Base-by-base conservation (phyloP, 1,140 invertebrate genomes). In the Drosophila chauvacae region DNA sequence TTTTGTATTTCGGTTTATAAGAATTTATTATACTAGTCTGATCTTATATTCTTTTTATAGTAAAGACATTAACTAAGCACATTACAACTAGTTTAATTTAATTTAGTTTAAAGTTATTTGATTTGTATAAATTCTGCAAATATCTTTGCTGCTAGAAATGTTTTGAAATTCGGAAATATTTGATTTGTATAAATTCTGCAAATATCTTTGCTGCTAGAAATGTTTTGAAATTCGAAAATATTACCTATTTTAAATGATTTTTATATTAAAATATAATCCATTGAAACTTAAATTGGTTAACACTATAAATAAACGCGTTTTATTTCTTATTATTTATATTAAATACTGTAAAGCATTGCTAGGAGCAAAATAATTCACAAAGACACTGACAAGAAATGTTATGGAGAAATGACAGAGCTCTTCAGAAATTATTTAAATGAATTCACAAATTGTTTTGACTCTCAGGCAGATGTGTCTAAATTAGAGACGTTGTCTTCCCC, bases 391-490 rank as follows among this genome's bases (percentile, higher is more conserved):
- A 10, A 26, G 7, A 1, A 33, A 50, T 13, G 30, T 16, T 30
- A 50, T 13, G 7, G 7, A 30, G 3, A 33, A 33, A 18, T 4
- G 3, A 11, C 10, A 13, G 13, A 35, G 11, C n/a, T 55, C 13
- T n/a, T 55, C 0, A 6, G 4, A 23, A 37, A 10, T 16, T 55
- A 37, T 55, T 37, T 23, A 37, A 37, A 37, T 37, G 4, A 37
- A 16, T 55, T 37, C 7, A 23, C 33, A 37, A 37, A 23, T 37
- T 23, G 14, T 55, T 10, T 23, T 2, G 33, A 23, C 18, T 37
- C 33, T 55, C 20, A 23, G 14, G 14, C 7, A 23, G 13, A 55
- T 37, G 51, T 62, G 30, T 51, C 14, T 39, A n/a, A 50, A 62
- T 66, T 18, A 30, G 13, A 41, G 20, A 63, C n/a, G 4, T 23